A percentile compares a stretch with the other conserved stretches of the same genome.
Evolutionary conservation across 1,140 invertebrate species (phyloP).

Genomic region (Helicoverpa zea): DNA sequence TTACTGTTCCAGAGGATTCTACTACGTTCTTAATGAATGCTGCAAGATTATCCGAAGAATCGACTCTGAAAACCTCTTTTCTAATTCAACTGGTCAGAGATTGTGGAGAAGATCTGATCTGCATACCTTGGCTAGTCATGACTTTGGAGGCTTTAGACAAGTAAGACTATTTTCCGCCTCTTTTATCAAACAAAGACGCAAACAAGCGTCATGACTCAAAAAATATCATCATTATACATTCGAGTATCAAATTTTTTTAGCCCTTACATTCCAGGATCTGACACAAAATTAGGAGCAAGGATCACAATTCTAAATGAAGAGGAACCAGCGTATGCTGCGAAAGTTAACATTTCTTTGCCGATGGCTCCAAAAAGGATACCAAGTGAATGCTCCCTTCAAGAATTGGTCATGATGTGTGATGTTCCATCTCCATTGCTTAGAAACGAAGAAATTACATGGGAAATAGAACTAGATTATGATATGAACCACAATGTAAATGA

Average conservation of each 20-base stretch:
- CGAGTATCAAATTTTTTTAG: constrained; percentile 58
- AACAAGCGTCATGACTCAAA: too few species aligned
- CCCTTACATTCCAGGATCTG: constrained; percentile 71
- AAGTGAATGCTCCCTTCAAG: constrained; percentile 65
- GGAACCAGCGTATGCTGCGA: constrained; percentile 77
- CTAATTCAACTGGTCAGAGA: constrained; percentile 74
- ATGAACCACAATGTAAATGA: constrained; percentile 48
- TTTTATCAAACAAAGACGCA: neutral
- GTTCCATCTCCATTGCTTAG: constrained; percentile 70
- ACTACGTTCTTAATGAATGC: constrained; percentile 54
- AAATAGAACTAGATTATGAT: constrained; percentile 74
- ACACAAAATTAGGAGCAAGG: constrained; percentile 65
- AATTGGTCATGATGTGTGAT: constrained; percentile 68
- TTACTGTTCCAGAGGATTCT: constrained; percentile 54
- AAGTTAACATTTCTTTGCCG: constrained; percentile 67
- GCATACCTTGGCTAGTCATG: constrained; percentile 71
- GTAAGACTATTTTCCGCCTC: constrained; percentile 57
- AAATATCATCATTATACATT: too few species aligned
- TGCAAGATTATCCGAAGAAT: constrained; percentile 72
- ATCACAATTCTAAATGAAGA: constrained; percentile 70
- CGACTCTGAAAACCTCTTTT: constrained; percentile 65
- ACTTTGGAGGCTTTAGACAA: constrained; percentile 65
- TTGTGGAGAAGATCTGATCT: constrained; percentile 80
- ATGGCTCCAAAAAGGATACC: constrained; percentile 70
- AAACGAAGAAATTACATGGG: constrained; percentile 64